Conservation (phyloP, 1,140 invertebrate genomes). For the Zaprionus nigranus region DNA sequence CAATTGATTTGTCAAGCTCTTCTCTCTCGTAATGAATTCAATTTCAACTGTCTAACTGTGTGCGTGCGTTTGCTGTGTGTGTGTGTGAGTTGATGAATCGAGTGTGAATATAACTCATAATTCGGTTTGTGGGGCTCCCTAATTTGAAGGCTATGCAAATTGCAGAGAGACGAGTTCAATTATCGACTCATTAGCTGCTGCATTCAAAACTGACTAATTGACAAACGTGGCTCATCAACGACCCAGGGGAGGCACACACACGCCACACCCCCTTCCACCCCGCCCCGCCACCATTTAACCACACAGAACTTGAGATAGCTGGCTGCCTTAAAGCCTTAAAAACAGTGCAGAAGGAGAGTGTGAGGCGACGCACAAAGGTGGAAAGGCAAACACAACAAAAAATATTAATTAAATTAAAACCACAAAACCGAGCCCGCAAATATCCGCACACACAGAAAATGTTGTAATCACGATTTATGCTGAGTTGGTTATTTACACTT, state of each 20-base stretch:
- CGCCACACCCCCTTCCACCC: background rate
- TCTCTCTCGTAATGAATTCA: slow-evolving; percentile 1
- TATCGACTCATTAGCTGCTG: slow-evolving; percentile 48
- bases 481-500: slow-evolving; percentile 82
- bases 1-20: background rate
- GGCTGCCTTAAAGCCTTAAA: slow-evolving; percentile 14
- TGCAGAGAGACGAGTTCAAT: slow-evolving; percentile 40
- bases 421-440: slow-evolving; percentile 80
- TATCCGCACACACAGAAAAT: slow-evolving; percentile 78
- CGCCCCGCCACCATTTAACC: no score
- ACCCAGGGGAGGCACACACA: slow-evolving; percentile 13
- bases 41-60: background rate
- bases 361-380: slow-evolving; percentile 26
- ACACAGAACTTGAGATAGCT: slow-evolving; percentile 15
- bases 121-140: background rate
- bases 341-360: background rate
- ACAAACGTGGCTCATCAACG: slow-evolving; percentile 30
- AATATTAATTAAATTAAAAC: slow-evolving; percentile 83
- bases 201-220: slow-evolving; percentile 47
- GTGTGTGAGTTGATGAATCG: slow-evolving; percentile 9
- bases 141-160: slow-evolving; percentile 34
- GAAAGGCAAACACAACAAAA: slow-evolving; percentile 31
- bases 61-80: background rate
- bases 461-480: slow-evolving; percentile 83
- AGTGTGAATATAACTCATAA: slow-evolving; percentile 18